Conservation (phyloP, 2,113 vertebrate species). For the Pseudorhombus dupliciocellatus region DNA sequence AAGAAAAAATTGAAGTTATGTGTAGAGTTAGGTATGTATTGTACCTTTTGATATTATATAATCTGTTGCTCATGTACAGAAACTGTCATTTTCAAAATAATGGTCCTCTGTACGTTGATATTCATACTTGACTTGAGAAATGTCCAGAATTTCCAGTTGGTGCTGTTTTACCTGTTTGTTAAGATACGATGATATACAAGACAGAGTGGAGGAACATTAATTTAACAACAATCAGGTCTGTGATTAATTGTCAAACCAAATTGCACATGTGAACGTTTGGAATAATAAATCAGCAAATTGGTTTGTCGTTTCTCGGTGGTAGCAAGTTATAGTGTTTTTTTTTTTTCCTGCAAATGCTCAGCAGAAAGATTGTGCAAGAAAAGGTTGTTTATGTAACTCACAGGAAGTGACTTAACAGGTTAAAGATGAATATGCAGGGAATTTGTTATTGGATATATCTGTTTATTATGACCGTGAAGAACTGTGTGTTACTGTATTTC, state of each 20-base stretch:
- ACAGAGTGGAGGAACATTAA: too few relatives aligned
- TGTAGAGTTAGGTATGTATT: neutral
- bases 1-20: constrained; percentile 34
- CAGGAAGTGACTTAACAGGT: neutral
- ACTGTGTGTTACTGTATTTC: constrained; percentile 6
- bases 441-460: neutral
- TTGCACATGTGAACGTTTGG: too few relatives aligned
- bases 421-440: neutral
- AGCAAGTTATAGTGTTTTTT: too few relatives aligned
- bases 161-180: too few relatives aligned
- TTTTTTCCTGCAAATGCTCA: neutral
- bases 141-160: neutral
- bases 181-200: too few relatives aligned
- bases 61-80: constrained; percentile 25
- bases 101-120: constrained; percentile 23
- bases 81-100: constrained; percentile 16
- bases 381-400: neutral
- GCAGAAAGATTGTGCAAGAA: neutral
- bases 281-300: too few relatives aligned
- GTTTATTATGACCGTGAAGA: neutral
- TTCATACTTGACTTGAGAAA: constrained; percentile 1
- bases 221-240: too few relatives aligned
- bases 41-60: constrained; percentile 37
- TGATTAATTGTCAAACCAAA: neutral
- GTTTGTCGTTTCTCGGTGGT: neutral